These are phyloP conservation scores for Tricholaema leucomelas DNA, from an alignment of 2,113 vertebrate genomes.

Conservation along the genomic window DNA sequence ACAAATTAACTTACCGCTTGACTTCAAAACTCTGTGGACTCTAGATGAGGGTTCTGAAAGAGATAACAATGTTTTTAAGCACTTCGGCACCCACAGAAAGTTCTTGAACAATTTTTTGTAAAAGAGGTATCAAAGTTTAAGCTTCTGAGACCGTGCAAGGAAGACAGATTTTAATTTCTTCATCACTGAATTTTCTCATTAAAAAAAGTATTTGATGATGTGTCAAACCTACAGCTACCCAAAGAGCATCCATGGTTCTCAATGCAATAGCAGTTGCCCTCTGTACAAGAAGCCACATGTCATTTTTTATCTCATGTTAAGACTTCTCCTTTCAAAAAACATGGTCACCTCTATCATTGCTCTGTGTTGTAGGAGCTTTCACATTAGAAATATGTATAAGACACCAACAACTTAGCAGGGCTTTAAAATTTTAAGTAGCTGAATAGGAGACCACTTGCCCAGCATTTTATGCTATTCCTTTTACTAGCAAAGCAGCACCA, in stretches of 20 bases:
- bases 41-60: slow-evolving; percentile 90
- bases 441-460: background rate
- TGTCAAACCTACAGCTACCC: background rate
- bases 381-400: background rate
- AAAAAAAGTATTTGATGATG: background rate
- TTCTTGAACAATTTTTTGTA: background rate
- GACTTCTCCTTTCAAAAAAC: background rate
- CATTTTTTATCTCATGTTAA: background rate
- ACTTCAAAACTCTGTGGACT: slow-evolving; percentile 88
- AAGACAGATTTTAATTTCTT: background rate
- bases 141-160: background rate
- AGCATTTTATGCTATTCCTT: background rate
- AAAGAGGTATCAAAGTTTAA: background rate
- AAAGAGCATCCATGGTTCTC: background rate
- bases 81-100: background rate
- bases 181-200: background rate
- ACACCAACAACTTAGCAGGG: background rate
- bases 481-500: background rate
- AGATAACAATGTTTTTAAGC: background rate
- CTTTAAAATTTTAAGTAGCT: background rate
- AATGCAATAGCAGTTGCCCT: background rate
- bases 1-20: slow-evolving; percentile 78
- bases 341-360: background rate
- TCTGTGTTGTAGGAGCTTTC: background rate
- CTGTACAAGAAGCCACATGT: background rate